Base-by-base conservation (phyloP, 2,113 vertebrate species). In the Ursus arctos region DNA sequence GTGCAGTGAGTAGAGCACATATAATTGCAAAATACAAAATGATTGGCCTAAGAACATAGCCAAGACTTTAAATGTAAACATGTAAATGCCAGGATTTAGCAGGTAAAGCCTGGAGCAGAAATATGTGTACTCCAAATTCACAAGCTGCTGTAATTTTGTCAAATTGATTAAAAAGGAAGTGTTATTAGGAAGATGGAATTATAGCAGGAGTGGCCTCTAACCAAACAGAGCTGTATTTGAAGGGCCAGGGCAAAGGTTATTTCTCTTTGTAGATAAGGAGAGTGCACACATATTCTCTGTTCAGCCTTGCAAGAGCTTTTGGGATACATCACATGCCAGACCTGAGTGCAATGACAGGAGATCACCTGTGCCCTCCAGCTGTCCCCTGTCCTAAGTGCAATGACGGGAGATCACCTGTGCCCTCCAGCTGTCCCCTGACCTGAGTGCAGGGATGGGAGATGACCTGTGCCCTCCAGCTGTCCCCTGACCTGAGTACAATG, bases 21-120 rank as follows among this genome's bases (percentile, higher is more conserved):
- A 55, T 94, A 98, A 98, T 88, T 97, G 82, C 93, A 96, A 95
- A 98, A 43, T 72, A 93, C 92, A 95, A 94, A 95, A 88, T 18
- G 65, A 57, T 91, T 97, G 95, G 26, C 85, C 96, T 87, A 51
- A 28, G 90, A 88, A 47, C 33, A 69, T 0, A 31, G 28, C 57
- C 67, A 91, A 96, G 77, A 33, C 51, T 12, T 24, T 57, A 4
- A 13, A 3, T 4, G 71, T 15, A 91, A 71, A 95, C 47, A 13
- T 2, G 3, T 43, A 67, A 65, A 26, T 19, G 36, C 49, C 49
- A 4, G 69, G 18, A 31, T 22, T 2, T 4, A 2, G 36, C 72
- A 28, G 61, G 83, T 33, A 16, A 28, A 91, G 84, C 88, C 69
- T 2, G 31, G 69, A 69, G 85, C 49, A 19, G 88, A 85, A 31